phyloP scores from a whole-genome alignment of 2,888 invertebrate species.

The Lasioglossum marginatum region DNA sequence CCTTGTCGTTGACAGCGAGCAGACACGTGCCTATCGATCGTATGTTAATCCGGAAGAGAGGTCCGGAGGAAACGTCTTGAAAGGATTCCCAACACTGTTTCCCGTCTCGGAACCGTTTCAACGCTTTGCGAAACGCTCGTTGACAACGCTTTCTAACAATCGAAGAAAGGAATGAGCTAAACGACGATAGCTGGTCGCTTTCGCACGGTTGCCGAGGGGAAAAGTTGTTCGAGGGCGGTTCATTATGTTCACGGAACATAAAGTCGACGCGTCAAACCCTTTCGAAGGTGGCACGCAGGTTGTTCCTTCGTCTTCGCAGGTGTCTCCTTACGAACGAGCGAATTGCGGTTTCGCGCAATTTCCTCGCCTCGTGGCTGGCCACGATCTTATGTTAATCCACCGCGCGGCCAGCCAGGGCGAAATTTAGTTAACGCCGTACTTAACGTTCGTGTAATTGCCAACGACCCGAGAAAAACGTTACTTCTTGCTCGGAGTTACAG shows the following conservation, averaged over 20 bases:
- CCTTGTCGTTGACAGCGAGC: slow-evolving; percentile 18
- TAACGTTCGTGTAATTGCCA: slow-evolving; percentile 51
- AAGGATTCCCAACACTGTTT: slow-evolving; percentile 67
- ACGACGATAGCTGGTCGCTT: slow-evolving; percentile 15
- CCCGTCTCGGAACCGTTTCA: slow-evolving; percentile 18
- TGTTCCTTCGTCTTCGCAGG: slow-evolving; percentile 56
- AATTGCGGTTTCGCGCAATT: slow-evolving; percentile 50
- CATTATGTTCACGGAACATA: slow-evolving; percentile 72
- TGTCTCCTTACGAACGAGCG: slow-evolving; percentile 44
- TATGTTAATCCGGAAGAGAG: slow-evolving; percentile 70
- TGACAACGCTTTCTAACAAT: not conserved
- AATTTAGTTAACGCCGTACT: slow-evolving; percentile 54
- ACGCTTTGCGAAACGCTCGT: not conserved
- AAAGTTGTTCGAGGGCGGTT: slow-evolving; percentile 41
- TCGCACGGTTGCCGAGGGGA: slow-evolving; percentile 30
- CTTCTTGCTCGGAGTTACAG: not conserved
- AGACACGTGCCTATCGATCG: slow-evolving; percentile 46
- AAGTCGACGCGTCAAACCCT: slow-evolving; percentile 68
- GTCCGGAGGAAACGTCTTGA: slow-evolving; percentile 61
- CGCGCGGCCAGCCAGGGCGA: slow-evolving; percentile 11
- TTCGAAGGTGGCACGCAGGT: not conserved
- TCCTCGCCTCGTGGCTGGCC: slow-evolving; percentile 3
- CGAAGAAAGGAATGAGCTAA: not conserved
- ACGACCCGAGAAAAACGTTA: not conserved
- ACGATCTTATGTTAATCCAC: slow-evolving; percentile 39